A percentile compares a stretch with the other conserved stretches of the same genome.
These are phyloP conservation scores for Pogonocichla stellata DNA, from an alignment of 2,113 vertebrate species.

Conservation along the genomic window DNA sequence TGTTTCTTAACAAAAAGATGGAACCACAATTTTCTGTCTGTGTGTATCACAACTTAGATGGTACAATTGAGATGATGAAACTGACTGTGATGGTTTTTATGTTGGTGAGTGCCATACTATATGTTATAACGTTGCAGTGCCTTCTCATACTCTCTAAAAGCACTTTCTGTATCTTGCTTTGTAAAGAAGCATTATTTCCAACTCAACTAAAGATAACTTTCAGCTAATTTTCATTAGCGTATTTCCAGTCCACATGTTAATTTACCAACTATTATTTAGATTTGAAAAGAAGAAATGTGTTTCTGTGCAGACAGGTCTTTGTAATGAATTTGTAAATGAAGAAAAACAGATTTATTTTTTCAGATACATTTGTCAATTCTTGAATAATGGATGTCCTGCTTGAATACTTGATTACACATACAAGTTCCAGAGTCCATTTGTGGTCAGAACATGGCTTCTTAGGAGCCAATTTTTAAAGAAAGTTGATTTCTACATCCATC, in stretches of 20 bases:
- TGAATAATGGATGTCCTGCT: neutral
- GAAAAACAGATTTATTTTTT: neutral
- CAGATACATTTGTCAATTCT: neutral
- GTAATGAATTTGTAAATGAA: neutral
- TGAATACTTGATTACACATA: neutral
- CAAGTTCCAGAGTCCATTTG: neutral
- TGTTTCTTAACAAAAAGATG: neutral
- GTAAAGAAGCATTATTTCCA: neutral
- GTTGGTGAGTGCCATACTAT: no score
- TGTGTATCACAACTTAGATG: neutral
- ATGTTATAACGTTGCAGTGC: accelerated
- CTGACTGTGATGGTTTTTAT: neutral
- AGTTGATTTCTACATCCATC: neutral
- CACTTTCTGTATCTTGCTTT: neutral
- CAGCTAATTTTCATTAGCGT: neutral
- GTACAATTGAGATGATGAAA: neutral
- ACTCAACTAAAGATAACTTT: neutral
- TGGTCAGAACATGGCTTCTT: neutral
- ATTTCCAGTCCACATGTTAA: neutral
- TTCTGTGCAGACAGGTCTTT: neutral
- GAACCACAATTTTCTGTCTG: neutral
- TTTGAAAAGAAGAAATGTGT: neutral
- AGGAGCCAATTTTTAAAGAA: neutral
- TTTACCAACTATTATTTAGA: neutral
- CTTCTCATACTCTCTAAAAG: neutral